Percentiles rank a stretch among this genome's conserved stretches.
phyloP scores from a whole-genome alignment of 2,113 vertebrate species.

The Chascanopsetta lugubris region DNA sequence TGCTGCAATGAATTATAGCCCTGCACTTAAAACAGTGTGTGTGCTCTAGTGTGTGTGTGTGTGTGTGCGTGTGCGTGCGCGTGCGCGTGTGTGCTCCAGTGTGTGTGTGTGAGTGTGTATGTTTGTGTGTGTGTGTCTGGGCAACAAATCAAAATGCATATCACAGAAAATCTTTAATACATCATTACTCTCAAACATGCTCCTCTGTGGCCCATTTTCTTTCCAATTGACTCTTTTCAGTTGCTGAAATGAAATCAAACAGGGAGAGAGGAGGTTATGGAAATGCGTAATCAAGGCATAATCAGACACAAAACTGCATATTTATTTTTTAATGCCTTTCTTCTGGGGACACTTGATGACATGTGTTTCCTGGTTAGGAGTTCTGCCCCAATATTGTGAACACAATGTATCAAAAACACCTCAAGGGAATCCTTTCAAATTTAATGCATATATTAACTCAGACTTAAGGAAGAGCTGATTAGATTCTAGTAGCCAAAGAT shows the following conservation, averaged over 20 bases:
- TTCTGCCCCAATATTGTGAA: too few species aligned
- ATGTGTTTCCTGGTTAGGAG: too few species aligned
- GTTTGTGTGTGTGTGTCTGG: not conserved
- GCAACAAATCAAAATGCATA: constrained; percentile 38
- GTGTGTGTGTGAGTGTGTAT: not conserved
- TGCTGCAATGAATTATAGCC: constrained; percentile 19
- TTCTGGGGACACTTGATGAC: too few species aligned
- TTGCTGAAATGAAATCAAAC: not conserved
- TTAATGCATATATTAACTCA: too few species aligned
- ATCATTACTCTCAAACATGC: constrained; percentile 6
- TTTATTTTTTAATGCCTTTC: not conserved
- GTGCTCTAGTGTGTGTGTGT: not conserved
- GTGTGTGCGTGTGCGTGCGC: not conserved
- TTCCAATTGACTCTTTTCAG: constrained; percentile 5
- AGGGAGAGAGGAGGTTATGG: not conserved
- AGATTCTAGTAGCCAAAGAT: too few species aligned
- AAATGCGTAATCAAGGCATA: constrained; percentile 3
- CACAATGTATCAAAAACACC: too few species aligned
- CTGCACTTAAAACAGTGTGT: not conserved
- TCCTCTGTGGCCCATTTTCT: constrained; percentile 18
- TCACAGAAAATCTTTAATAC: constrained; percentile 10
- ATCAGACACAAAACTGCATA: constrained; percentile 1
- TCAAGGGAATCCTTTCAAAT: too few species aligned
- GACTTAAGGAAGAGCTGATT: too few species aligned
- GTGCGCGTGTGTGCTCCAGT: not conserved